Base-by-base conservation (phyloP, 2,797 vertebrate genomes). In the Bradypodion pumilum region DNA sequence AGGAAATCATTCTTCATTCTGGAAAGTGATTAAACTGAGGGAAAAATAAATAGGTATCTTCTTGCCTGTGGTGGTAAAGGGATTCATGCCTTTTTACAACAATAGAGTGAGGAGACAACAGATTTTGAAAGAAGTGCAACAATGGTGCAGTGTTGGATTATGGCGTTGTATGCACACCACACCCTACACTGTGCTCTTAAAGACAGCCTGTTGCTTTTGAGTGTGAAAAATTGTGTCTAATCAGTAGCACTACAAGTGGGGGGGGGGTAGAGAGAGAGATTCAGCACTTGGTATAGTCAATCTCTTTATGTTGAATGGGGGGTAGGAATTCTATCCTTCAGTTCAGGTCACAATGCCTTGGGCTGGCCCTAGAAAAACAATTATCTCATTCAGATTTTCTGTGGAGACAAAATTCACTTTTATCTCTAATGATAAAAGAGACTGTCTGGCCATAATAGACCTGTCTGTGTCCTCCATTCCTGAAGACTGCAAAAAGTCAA, bases 31-130 rank as follows among this genome's bases (percentile, higher is more conserved):
- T 94, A 94, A 81, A 94, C 83, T 91, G 90, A 44, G 88, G 91
- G 69, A 92, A 95, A 93, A 93, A n/a, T n/a, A 87, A 86, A 91
- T 89, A 81, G 92, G 87, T 83, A 87, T 93, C 89, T 93, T 93
- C 88, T 93, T 94, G 86, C 78, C 81, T 65, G 73, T 89, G 83
- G 70, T 90, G 90, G 90, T 83, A 86, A 91, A 92, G 32, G 86
- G 88, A 89, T 52, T 37, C 63, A 74, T 82, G 86, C 87, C 90
- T 25, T 81, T 83, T 82, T 85, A 90, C 86, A 87, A 86, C 49
- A 88, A 80, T 27, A 70, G 27, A 60, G 16, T n/a, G 35, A n/a
- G 25, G 16, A 19, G 49, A 49, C 66, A 59, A 70, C 49, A 40
- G 46, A 56, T 40, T 5, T 0, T 42, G 79, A 12, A 8, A 27